Base-by-base conservation (phyloP, 2,797 vertebrate species). In the Clarias fuscus region DNA sequence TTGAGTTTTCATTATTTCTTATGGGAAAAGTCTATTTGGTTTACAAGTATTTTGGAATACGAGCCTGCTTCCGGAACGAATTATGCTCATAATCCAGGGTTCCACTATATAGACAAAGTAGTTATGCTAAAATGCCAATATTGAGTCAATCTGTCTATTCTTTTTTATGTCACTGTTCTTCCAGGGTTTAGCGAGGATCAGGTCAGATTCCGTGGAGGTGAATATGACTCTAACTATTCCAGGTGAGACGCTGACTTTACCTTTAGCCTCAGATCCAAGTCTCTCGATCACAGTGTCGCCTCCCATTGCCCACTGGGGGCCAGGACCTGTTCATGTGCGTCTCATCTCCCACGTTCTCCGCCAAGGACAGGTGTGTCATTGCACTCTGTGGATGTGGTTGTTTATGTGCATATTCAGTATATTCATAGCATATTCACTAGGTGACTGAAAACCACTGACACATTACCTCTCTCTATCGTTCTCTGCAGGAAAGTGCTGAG, bases 401-500 rank as follows among this genome's bases (percentile, higher is more conserved):
- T 53, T 81, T 48, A 43, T n/a, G 15, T 68, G 24, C n/a, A 67
- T 37, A 11, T 53, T 13, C 48, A 7, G 40, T 24, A 33, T 37
- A 15, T 5, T 59, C 17, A 8, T 56, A 77, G 5, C 17, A 4
- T 27, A 67, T 82, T 82, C n/a, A 18, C 3, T 6, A 40, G 7
- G 62, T 53, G 7, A 48, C 79, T 13, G 18, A 65, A 48, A 65
- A 4, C 40, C 61, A 27, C 61, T 80, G 3, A 27, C 10, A 4
- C 27, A 37, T 11, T 59, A 59, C 30, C 2, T 61, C 11, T 33
- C 17, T 77, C 13, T 56, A 11, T 76, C 4, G 65, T 15, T 40
- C 22, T 84, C n/a, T 77, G 68, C 33, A 98, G 97, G 96, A 97
- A 91, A 98, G 96, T n/a, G 93, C 96, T 61, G 95, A 96, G 73